Evolutionary conservation across 1,140 invertebrate species (phyloP).

Genomic region (Nasonia giraulti): DNA sequence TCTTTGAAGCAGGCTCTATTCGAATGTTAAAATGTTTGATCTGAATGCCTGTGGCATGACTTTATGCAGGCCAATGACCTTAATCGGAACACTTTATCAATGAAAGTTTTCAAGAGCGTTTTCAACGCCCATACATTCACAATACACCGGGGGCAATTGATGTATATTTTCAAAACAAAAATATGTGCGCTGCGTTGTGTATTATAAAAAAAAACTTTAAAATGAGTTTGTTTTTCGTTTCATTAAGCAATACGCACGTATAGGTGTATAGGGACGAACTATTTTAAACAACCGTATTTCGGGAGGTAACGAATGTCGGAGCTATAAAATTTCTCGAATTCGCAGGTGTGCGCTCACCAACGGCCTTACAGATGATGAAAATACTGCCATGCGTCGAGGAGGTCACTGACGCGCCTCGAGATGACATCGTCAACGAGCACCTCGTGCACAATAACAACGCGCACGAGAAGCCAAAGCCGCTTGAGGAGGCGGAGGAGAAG

Average conservation of each 20-base stretch:
- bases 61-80: conserved; percentile 10
- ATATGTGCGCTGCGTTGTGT: background rate
- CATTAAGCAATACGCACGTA: too few relatives aligned
- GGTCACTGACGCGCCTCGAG: conserved; percentile 61
- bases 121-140: background rate
- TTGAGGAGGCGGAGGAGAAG: conserved; percentile 29
- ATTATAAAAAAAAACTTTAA: too few relatives aligned
- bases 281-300: background rate
- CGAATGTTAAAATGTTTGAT: background rate
- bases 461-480: conserved; percentile 12
- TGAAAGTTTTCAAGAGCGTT: conserved; percentile 7
- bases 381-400: conserved; percentile 71
- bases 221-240: too few relatives aligned
- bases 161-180: background rate
- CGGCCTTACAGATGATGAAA: conserved; percentile 69
- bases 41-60: background rate
- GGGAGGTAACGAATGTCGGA: background rate
- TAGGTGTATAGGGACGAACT: too few relatives aligned
- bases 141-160: background rate
- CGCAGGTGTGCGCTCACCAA: conserved; percentile 4
- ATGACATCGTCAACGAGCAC: conserved; percentile 59
- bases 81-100: conserved; percentile 28
- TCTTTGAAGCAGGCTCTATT: conserved; percentile 1
- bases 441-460: conserved; percentile 62
- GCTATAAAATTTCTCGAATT: background rate